Conservation (phyloP, 2,113 vertebrate genomes). For the Mirza zaza region DNA sequence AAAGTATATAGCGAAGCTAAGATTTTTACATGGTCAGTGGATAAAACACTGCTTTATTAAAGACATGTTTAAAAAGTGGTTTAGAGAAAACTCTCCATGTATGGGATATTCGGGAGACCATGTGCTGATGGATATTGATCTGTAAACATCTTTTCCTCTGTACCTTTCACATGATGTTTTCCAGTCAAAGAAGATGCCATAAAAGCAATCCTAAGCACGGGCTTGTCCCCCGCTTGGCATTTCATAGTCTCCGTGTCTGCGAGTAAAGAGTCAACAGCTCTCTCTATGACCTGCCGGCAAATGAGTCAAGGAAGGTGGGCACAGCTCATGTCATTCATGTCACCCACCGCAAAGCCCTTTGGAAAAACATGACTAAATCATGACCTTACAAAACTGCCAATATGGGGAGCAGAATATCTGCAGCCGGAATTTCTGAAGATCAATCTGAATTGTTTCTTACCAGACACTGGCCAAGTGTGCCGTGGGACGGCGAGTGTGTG, state of each 20-base stretch:
- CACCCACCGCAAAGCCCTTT: constrained; percentile 16
- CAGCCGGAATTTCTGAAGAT: constrained; percentile 48
- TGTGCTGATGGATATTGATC: not conserved
- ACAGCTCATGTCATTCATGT: constrained; percentile 15
- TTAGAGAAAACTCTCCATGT: not conserved
- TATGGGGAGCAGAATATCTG: constrained; percentile 30
- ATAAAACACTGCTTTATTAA: not conserved
- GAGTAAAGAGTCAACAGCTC: constrained; percentile 10
- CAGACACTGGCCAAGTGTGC: not conserved
- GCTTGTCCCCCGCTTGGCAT: constrained; percentile 15
- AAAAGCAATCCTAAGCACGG: constrained; percentile 41
- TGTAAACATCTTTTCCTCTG: constrained; percentile 4
- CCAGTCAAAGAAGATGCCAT: not conserved
- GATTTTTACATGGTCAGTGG: not conserved
- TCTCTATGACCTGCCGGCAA: constrained; percentile 21
- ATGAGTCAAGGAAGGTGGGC: not conserved
- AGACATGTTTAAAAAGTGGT: not conserved
- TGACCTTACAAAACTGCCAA: constrained; percentile 18
- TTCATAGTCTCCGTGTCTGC: not conserved
- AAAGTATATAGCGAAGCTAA: not conserved
- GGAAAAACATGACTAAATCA: constrained; percentile 46
- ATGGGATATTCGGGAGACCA: not conserved
- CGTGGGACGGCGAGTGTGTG: not conserved
- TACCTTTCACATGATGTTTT: not conserved
- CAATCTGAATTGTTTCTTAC: not conserved